A percentile compares a stretch with the other conserved stretches of the same genome.
Conservation (phyloP, 2,888 invertebrate genomes). For the Carabus problematicus region DNA sequence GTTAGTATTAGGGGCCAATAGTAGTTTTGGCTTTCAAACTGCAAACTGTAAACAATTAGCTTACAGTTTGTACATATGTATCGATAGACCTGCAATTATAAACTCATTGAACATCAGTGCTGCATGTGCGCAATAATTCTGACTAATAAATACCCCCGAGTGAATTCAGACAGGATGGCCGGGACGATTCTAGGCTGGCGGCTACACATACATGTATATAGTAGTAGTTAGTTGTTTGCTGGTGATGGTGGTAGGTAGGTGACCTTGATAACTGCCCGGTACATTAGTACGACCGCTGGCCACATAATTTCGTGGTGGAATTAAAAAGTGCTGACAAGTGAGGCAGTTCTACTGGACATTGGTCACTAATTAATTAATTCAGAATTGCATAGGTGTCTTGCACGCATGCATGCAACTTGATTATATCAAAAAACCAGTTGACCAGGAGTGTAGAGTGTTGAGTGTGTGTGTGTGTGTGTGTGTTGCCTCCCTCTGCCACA, state of each 20-base stretch:
- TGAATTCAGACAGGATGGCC: not conserved
- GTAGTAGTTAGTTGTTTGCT: not conserved
- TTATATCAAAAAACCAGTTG: conserved; percentile 32
- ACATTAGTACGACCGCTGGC: conserved; percentile 6
- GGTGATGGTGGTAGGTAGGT: not conserved
- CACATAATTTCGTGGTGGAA: conserved; percentile 30
- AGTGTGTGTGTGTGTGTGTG: not conserved
- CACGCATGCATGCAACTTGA: conserved; percentile 41
- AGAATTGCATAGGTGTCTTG: conserved; percentile 41
- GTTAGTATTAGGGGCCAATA: no score
- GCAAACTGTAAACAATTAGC: no score
- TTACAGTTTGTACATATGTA: no score
- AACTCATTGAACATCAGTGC: no score
- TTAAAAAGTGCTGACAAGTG: conserved; percentile 39
- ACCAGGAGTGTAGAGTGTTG: not conserved
- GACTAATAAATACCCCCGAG: conserved; percentile 1
- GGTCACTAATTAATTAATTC: conserved; percentile 55
- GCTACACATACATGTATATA: not conserved
- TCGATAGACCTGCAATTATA: no score
- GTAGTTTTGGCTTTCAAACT: no score
- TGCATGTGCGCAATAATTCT: not conserved
- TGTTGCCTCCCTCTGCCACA: not conserved
- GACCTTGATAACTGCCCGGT: not conserved
- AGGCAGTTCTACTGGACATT: conserved; percentile 45
- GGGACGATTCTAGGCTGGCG: not conserved